Evolutionary conservation across 2,888 invertebrate genomes (phyloP), one percentile per base, ranked within the genome.

Genomic region (Meganola albula): DNA sequence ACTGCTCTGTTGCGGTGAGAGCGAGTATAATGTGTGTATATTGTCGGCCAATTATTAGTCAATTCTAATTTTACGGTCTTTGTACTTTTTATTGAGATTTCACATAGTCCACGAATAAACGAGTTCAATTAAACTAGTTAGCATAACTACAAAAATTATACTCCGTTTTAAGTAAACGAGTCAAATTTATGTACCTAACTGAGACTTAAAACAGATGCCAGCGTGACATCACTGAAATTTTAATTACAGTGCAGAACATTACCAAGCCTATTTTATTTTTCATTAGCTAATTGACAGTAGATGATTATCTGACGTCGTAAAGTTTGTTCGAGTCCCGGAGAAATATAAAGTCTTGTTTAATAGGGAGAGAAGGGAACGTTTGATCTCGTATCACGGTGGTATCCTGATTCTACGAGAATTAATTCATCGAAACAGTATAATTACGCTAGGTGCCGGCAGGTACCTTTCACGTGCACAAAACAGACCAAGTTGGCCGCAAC

Each of bases 281-380:
- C 84, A 85, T 85, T 85, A 85, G 83, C 84, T 85, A 85, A 85
- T 85, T 84, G 84, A 83, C 73, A 74, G 69, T 66, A 67, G 75
- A 82, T 76, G 69, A 78, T 82, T 76, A 83, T 83, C 73, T 74
- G 64, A 71, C 58, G 68, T 73, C 70, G 74, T 78, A 78, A 66
- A 75, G 68, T 78, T 74, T 55, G 61, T 59, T 46, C 46, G 39
- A 48, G 52, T 50, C 45, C 55, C 59, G 64, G 69, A 66, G 66
- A 68, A 68, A 71, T 74, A 64, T 61, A 59, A 64, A 68, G 61
- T 62, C 64, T 67, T 63, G 58, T 63, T 66, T 60, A 62, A 50
- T 53, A 53, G 53, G 48, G 37, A 59, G 21, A 63, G 48, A 46
- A 40, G 37, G 34, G 25, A 45, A 24, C 75, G 72, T 82, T 82